phyloP scores from a whole-genome alignment of 2,113 vertebrate genomes.

The Xenus cinereus region DNA sequence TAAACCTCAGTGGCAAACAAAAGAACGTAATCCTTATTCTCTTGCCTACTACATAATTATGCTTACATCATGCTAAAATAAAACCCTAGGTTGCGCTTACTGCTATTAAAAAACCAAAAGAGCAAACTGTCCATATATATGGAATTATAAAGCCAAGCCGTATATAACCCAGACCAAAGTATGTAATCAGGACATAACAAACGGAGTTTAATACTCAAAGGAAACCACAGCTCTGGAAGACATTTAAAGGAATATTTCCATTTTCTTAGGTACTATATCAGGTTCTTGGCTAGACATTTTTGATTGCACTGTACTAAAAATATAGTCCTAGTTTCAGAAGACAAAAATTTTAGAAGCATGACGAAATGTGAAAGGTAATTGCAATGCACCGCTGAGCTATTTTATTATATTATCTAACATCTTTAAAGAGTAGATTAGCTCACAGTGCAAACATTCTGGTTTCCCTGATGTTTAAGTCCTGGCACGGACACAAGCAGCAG shows the following conservation, averaged over 20 bases:
- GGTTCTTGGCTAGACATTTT: slow-evolving; percentile 66
- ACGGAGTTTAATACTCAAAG: slow-evolving; percentile 32
- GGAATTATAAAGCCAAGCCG: slow-evolving; percentile 21
- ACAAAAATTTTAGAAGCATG: slow-evolving; percentile 57
- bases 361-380: slow-evolving; percentile 58
- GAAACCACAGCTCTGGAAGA: slow-evolving; percentile 62
- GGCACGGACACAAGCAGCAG: background rate
- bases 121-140: background rate
- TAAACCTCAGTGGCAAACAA: slow-evolving; percentile 1
- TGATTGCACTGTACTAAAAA: slow-evolving; percentile 59
- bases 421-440: slow-evolving; percentile 61
- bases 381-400: slow-evolving; percentile 9
- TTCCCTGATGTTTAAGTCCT: slow-evolving; percentile 53
- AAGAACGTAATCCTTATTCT: background rate
- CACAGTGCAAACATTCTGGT: slow-evolving; percentile 63
- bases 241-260: slow-evolving; percentile 62
- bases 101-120: slow-evolving; percentile 19
- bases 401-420: slow-evolving; percentile 56
- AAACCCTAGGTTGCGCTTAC: background rate
- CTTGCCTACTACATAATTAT: background rate
- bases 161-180: slow-evolving; percentile 46
- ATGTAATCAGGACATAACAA: slow-evolving; percentile 51
- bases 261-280: slow-evolving; percentile 61
- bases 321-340: slow-evolving; percentile 29
- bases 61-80: slow-evolving; percentile 40